Percentiles rank a stretch among this genome's conserved stretches.
Conservation (phyloP, 2,888 invertebrate genomes). For the Drepana falcataria region DNA sequence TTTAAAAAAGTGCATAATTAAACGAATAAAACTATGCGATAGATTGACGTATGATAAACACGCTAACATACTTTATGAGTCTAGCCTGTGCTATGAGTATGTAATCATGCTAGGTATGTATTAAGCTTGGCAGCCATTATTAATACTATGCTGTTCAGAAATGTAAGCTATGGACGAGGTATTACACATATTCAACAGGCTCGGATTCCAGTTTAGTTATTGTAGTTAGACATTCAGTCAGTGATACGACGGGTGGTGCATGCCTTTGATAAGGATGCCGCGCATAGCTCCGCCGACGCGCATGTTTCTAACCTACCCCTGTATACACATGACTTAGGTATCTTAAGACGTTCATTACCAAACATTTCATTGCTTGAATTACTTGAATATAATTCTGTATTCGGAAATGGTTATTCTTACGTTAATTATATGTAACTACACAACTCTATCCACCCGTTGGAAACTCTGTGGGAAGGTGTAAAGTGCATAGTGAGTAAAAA, state of each 20-base stretch:
- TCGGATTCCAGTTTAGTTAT: constrained; percentile 59
- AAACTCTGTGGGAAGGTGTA: too few relatives aligned
- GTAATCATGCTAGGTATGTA: constrained; percentile 14
- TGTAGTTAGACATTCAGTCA: constrained; percentile 36
- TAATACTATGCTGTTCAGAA: constrained; percentile 25
- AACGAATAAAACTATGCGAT: neutral
- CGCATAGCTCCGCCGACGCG: constrained; percentile 57
- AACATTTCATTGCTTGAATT: too few relatives aligned
- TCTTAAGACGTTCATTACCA: too few relatives aligned
- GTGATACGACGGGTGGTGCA: constrained; percentile 29
- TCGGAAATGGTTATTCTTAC: too few relatives aligned
- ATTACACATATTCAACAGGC: constrained; percentile 47
- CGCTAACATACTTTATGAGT: neutral
- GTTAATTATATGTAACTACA: too few relatives aligned
- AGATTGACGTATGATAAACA: neutral
- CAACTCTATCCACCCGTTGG: too few relatives aligned
- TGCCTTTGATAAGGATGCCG: constrained; percentile 71
- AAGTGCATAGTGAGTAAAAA: too few relatives aligned
- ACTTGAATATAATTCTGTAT: too few relatives aligned
- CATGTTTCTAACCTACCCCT: constrained; percentile 27
- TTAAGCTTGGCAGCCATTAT: constrained; percentile 18
- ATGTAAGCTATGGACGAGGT: constrained; percentile 50
- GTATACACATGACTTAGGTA: constrained; percentile 3
- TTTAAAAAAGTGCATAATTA: too few relatives aligned
- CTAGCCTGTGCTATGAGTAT: neutral